Conservation (phyloP, 2,113 vertebrate species). For the Eolophus roseicapilla region DNA sequence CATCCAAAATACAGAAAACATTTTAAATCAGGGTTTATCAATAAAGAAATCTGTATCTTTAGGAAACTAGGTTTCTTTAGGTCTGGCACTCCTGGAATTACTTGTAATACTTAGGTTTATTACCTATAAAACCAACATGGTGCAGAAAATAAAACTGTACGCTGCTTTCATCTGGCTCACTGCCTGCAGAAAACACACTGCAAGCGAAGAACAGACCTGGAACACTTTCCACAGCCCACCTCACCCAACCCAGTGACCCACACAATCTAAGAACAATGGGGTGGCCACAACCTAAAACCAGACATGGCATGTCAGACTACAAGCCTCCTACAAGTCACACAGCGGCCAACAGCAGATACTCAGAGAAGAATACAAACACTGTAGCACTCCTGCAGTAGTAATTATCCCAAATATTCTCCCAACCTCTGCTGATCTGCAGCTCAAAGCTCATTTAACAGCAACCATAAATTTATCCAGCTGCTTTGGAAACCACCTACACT, state of each 20-base stretch:
- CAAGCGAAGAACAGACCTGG: not conserved
- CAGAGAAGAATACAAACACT: not conserved
- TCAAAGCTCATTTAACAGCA: not conserved
- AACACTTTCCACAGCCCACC: not conserved
- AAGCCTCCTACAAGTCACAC: not conserved
- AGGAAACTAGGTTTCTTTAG: not conserved
- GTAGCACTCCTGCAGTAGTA: fast-evolving
- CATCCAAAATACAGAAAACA: not conserved
- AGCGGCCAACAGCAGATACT: not conserved
- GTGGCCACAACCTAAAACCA: not conserved
- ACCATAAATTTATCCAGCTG: not conserved
- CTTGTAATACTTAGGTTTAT: not conserved
- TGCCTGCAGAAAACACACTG: not conserved
- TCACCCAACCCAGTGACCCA: not conserved
- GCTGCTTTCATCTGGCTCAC: not conserved
- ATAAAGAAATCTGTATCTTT: not conserved
- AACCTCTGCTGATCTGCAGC: not conserved
- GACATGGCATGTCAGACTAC: not conserved
- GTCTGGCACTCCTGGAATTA: not conserved
- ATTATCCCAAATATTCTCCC: not conserved
- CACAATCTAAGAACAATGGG: not conserved
- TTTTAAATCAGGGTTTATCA: not conserved
- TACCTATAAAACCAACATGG: not conserved
- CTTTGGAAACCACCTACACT: not conserved
- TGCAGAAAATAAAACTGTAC: not conserved